Conservation (phyloP, 2,113 vertebrate species). For the Riparia riparia region DNA sequence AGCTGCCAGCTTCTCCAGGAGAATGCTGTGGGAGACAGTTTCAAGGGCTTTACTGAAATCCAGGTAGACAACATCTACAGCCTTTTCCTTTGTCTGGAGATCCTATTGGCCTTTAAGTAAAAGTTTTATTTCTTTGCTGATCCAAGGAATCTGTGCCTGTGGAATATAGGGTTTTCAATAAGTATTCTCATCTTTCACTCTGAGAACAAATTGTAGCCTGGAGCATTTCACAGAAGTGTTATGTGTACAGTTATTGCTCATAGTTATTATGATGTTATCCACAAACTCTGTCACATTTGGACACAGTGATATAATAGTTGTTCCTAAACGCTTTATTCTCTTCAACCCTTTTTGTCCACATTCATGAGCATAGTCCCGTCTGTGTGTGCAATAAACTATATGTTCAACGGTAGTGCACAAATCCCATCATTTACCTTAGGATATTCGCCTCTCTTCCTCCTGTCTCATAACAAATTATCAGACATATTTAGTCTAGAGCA, state of each 20-base stretch:
- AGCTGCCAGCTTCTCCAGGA: background rate
- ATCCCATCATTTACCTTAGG: background rate
- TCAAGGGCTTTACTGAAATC: background rate
- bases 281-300: background rate
- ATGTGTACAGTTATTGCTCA: background rate
- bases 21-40: background rate
- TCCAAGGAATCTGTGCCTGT: background rate
- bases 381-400: background rate
- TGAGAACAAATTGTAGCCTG: background rate
- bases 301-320: background rate
- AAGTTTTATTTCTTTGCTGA: background rate
- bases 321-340: background rate
- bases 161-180: background rate
- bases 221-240: background rate
- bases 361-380: rapidly evolving
- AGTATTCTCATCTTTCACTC: background rate
- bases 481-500: background rate
- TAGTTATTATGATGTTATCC: background rate
- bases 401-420: rapidly evolving
- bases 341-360: background rate
- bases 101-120: background rate
- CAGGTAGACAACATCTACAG: background rate
- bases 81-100: background rate
- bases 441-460: background rate
- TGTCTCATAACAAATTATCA: background rate